A percentile compares a stretch with the other conserved stretches of the same genome.
phyloP scores from a whole-genome alignment of 2,797 vertebrate genomes.

The Cebuella pygmaea region DNA sequence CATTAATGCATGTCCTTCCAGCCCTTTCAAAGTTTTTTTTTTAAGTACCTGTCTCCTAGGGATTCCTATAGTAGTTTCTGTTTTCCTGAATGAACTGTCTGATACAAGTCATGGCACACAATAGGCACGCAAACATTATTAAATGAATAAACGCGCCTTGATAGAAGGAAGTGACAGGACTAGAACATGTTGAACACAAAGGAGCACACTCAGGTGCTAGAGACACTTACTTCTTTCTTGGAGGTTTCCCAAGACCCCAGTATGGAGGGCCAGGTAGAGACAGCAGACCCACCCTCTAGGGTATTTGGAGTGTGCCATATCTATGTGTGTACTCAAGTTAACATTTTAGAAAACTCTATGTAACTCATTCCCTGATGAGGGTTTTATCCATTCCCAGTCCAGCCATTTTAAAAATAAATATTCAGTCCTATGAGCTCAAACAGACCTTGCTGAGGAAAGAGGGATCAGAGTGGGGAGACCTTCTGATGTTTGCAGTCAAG shows the following conservation, averaged over 20 bases:
- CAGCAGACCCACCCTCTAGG: background rate
- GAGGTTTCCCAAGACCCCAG: background rate
- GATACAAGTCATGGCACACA: background rate
- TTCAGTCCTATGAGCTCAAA: background rate
- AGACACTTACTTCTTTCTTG: background rate
- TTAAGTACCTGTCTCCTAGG: background rate
- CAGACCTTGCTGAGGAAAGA: background rate
- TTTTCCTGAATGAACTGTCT: background rate
- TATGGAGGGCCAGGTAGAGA: background rate
- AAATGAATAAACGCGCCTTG: background rate
- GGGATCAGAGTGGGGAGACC: background rate
- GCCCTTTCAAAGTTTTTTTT: background rate
- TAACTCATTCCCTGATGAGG: background rate
- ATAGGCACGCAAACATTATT: background rate
- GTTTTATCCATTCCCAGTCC: background rate
- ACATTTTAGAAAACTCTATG: background rate
- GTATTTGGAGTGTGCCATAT: background rate
- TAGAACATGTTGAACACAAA: background rate
- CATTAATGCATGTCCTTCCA: background rate
- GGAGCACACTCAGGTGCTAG: background rate
- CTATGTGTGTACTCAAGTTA: background rate
- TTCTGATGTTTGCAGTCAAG: background rate
- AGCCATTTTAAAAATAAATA: background rate
- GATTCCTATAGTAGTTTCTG: background rate
- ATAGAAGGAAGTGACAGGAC: background rate